phyloP scores from a whole-genome alignment of 1,140 invertebrate species.

The Drosophila melanica region DNA sequence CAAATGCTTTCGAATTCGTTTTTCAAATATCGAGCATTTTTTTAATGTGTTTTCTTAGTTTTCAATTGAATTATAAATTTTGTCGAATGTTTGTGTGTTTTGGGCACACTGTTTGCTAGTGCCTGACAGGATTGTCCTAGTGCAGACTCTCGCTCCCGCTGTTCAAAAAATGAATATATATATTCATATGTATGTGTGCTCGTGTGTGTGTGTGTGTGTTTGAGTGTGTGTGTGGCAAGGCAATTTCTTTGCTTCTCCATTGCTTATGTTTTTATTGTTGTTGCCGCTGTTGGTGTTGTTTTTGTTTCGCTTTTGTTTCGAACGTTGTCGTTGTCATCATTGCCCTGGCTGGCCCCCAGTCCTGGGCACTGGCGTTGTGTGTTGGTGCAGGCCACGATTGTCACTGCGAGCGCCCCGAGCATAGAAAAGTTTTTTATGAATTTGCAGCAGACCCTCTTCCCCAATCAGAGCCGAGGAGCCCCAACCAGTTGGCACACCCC shows the following conservation, averaged over 20 bases:
- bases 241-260: slow-evolving; percentile 48
- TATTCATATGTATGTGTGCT: slow-evolving; percentile 15
- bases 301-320: slow-evolving; percentile 77
- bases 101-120: slow-evolving; percentile 47
- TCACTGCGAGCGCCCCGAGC: slow-evolving; percentile 78
- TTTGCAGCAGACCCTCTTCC: slow-evolving; percentile 48
- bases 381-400: slow-evolving; percentile 74
- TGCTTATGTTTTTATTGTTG: slow-evolving; percentile 39
- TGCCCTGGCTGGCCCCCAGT: slow-evolving; percentile 67
- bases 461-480: background rate
- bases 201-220: background rate
- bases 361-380: slow-evolving; percentile 56
- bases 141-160: slow-evolving; percentile 46
- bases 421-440: slow-evolving; percentile 74
- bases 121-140: slow-evolving; percentile 46
- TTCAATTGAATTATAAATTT: background rate
- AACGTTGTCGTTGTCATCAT: slow-evolving; percentile 68
- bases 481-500: background rate
- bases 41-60: no score
- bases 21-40: background rate
- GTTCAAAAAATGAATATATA: slow-evolving; percentile 59
- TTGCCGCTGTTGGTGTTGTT: slow-evolving; percentile 60
- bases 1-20: no score
- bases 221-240: slow-evolving; percentile 28
- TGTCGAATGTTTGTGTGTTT: background rate